phyloP scores from a whole-genome alignment of 1,140 invertebrate genomes.

The Drosophila micromelanica region DNA sequence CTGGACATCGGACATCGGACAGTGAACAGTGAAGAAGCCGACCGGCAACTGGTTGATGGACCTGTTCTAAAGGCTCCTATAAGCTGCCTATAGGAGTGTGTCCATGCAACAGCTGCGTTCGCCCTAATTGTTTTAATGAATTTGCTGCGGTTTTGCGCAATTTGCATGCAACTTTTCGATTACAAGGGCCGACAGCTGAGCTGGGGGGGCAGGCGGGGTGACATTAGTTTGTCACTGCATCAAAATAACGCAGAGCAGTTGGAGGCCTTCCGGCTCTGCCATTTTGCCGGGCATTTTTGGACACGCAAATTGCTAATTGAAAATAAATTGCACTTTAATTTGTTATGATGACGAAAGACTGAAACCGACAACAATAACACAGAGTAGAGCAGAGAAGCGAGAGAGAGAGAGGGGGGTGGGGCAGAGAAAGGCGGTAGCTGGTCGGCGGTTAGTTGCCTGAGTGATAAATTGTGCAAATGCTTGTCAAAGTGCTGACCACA shows the following conservation, averaged over 20 bases:
- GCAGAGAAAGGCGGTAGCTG: not conserved
- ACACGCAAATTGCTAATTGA: slow-evolving; percentile 81
- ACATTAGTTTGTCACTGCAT: slow-evolving; percentile 57
- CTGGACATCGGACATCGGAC: slow-evolving; percentile 5
- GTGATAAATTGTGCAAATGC: slow-evolving; percentile 76
- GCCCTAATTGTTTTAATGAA: slow-evolving; percentile 81
- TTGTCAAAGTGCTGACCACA: slow-evolving; percentile 69
- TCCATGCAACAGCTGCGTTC: slow-evolving; percentile 57
- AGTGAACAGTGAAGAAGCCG: not conserved
- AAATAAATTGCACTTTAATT: slow-evolving; percentile 83
- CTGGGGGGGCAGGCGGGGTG: slow-evolving; percentile 5
- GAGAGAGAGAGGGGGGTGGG: too few relatives aligned
- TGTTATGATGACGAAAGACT: slow-evolving; percentile 55
- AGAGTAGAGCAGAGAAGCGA: too few relatives aligned
- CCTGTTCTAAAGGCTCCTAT: slow-evolving; percentile 23
- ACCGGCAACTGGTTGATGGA: not conserved
- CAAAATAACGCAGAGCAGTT: slow-evolving; percentile 43
- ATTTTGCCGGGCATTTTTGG: slow-evolving; percentile 48
- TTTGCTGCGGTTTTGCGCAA: slow-evolving; percentile 78
- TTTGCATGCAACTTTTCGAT: slow-evolving; percentile 77
- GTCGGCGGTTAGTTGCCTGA: slow-evolving; percentile 19
- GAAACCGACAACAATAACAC: not conserved
- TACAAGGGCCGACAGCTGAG: slow-evolving; percentile 49
- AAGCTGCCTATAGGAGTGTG: slow-evolving; percentile 46
- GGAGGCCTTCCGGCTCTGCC: slow-evolving; percentile 41